phyloP scores from a whole-genome alignment of 2,797 vertebrate genomes.

The Parotocinclus haroldoi region DNA sequence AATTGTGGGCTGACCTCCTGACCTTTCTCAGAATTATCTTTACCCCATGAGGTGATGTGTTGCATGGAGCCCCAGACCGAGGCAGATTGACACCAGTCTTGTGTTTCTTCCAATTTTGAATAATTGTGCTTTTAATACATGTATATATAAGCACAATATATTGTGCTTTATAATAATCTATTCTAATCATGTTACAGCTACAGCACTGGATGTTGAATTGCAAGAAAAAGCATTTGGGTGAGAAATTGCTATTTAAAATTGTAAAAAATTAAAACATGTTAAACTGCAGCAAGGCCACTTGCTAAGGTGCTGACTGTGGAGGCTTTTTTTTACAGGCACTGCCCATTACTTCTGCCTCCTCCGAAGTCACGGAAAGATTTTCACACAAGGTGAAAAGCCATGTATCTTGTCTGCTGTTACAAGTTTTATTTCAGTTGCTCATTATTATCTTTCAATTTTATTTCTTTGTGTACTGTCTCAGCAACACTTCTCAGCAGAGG shows the following conservation, averaged over 20 bases:
- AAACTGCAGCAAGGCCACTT: not conserved
- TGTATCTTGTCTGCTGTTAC: not conserved
- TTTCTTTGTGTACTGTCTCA: slow-evolving; percentile 14
- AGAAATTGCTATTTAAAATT: slow-evolving; percentile 44
- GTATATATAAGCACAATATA: too few relatives aligned
- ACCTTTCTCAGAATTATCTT: too few relatives aligned
- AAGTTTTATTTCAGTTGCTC: not conserved
- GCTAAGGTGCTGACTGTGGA: not conserved
- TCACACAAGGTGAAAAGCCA: slow-evolving; percentile 54
- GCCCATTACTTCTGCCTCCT: slow-evolving; percentile 34
- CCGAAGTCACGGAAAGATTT: slow-evolving; percentile 40
- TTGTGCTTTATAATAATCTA: not conserved
- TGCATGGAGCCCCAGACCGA: too few relatives aligned
- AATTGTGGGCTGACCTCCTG: too few relatives aligned
- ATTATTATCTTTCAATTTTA: not conserved
- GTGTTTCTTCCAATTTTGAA: too few relatives aligned
- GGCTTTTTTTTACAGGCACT: slow-evolving; percentile 39
- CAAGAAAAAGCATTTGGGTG: slow-evolving; percentile 52
- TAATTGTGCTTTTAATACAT: too few relatives aligned
- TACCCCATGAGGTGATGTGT: too few relatives aligned
- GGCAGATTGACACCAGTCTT: too few relatives aligned
- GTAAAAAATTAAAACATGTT: not conserved
- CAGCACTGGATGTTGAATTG: slow-evolving; percentile 46
- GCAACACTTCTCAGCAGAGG: slow-evolving; percentile 55
- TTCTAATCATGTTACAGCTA: slow-evolving; percentile 55